Evolutionary conservation across 2,888 invertebrate genomes (phyloP).

Genomic region (Ornithoptera alexandrae): DNA sequence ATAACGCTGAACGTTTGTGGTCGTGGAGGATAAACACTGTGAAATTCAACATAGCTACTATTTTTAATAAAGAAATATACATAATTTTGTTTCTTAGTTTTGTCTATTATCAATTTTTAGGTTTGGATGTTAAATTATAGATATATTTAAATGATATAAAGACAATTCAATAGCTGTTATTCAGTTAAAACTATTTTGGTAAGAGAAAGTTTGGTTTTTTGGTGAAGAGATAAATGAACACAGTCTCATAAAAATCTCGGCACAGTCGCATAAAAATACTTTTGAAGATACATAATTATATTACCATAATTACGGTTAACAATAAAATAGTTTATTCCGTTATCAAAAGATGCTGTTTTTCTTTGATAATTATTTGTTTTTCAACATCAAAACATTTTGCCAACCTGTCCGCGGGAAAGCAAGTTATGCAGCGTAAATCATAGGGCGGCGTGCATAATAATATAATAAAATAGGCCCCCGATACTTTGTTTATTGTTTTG

Average conservation of each 20-base stretch:
- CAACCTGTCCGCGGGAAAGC: conserved; percentile 41
- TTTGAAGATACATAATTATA: no score
- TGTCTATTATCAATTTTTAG: no score
- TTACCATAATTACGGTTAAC: no score
- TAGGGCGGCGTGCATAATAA: conserved; percentile 76
- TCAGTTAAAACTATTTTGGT: no score
- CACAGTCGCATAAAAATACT: no score
- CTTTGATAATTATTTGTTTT: conserved; percentile 34
- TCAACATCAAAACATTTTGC: conserved; percentile 27
- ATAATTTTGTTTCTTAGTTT: background rate
- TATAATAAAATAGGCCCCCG: conserved; percentile 74
- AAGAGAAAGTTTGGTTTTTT: no score
- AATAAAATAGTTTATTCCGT: background rate
- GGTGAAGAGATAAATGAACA: no score
- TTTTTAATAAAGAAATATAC: background rate
- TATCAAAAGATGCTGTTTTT: background rate
- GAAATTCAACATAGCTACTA: background rate
- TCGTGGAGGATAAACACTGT: conserved; percentile 30
- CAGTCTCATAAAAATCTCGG: no score
- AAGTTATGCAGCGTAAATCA: conserved; percentile 75
- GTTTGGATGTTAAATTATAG: no score
- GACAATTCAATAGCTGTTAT: no score
- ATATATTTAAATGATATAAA: no score
- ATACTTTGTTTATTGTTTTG: conserved; percentile 82
- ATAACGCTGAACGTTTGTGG: conserved; percentile 51